Evolutionary conservation across 2,888 invertebrate species (phyloP), one percentile per base, ranked within the genome.

Genomic region (Sphinx pinastri): DNA sequence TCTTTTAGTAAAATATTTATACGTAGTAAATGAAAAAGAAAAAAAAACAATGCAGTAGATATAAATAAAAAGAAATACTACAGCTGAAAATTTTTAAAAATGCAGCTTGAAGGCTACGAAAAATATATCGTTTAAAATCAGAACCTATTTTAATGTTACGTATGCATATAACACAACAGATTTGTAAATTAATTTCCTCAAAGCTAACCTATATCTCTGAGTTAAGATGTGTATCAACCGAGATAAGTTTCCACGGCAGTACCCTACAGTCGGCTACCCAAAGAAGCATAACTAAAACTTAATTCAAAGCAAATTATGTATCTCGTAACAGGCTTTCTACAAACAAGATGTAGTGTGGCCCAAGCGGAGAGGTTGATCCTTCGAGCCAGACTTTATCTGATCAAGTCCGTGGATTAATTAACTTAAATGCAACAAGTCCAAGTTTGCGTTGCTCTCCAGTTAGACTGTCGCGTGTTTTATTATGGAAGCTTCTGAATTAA

Each of bases 371-470:
- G 84, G 85, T 85, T 85, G 63, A 63, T 83, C 86, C 80, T 63
- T 63, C 82, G 81, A 85, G 81, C 81, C 82, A 84, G 88, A 87
- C 85, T 88, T 86, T 89, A 92, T 91, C 92, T 84, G 91, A 91
- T 92, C 88, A 85, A 86, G 84, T 80, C 84, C 76, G 79, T 81
- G 86, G 91, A 90, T 93, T 93, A 92, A 93, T 93, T 93, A 93
- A 92, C 88, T 93, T 91, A 91, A 93, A 93, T 91, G 93, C 93
- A 93, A 93, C 93, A 93, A 93, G 92, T 93, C 88, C 84, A 86
- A 88, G 91, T 92, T 92, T 93, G 90, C 90, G 81, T 84, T 88
- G 87, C 92, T 88, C 91, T 92, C 85, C 80, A 89, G 87, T 86
- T 87, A 85, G 87, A 84, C 88, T 87, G 88, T 89, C 90, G 85